These are phyloP conservation scores for Morus bassanus DNA, from an alignment of 2,797 vertebrate species.

Conservation along the genomic window DNA sequence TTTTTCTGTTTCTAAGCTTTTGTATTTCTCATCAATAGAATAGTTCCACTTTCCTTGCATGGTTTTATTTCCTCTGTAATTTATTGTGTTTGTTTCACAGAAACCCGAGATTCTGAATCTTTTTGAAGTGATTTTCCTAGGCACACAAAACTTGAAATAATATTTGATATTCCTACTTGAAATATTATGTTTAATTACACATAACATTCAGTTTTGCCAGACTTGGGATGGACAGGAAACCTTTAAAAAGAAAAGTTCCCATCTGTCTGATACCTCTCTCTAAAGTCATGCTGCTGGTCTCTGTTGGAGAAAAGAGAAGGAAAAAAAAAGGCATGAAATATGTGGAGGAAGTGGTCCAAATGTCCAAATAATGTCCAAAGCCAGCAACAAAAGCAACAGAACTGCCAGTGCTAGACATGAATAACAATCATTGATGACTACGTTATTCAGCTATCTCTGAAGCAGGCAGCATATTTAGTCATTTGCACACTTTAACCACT, in stretches of 20 bases:
- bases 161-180: background rate
- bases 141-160: background rate
- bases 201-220: background rate
- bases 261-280: background rate
- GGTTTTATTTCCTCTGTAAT: background rate
- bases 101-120: background rate
- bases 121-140: background rate
- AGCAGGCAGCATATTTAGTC: background rate
- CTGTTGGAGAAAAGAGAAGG: background rate
- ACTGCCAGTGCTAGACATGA: constrained; percentile 12
- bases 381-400: constrained; percentile 9
- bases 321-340: background rate
- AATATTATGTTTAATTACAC: background rate
- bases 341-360: background rate
- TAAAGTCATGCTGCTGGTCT: background rate
- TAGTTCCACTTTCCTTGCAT: constrained; percentile 15
- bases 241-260: background rate
- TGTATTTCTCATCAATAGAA: constrained; percentile 33
- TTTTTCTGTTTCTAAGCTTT: constrained; percentile 53
- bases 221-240: background rate
- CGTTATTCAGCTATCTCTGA: background rate
- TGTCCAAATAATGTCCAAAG: background rate
- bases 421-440: background rate
- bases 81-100: background rate
- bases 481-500: constrained; percentile 20